Conservation (phyloP, 2,797 vertebrate species). For the Anomalospiza imberbis region DNA sequence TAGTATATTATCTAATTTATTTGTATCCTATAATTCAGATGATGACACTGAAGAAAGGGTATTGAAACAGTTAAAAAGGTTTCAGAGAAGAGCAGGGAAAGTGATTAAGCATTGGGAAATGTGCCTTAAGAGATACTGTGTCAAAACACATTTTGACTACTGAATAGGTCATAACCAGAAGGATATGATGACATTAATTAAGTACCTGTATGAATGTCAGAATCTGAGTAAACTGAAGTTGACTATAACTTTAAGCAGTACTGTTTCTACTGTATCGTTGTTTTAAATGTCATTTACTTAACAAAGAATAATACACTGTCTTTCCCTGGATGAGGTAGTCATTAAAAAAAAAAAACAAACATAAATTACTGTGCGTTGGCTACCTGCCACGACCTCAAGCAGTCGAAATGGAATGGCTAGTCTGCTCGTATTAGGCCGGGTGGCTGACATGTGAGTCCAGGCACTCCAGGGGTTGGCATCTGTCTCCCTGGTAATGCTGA, state of each 20-base stretch:
- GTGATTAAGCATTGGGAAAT: background rate
- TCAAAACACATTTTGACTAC: background rate
- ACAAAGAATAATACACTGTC: background rate
- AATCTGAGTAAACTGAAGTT: background rate
- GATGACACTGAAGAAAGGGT: background rate
- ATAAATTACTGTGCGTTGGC: background rate
- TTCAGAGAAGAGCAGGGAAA: background rate
- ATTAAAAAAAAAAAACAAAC: background rate
- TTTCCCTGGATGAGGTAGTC: background rate
- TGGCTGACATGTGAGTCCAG: too few species aligned
- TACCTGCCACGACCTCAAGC: too few species aligned
- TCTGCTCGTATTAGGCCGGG: too few species aligned
- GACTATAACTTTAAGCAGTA: background rate
- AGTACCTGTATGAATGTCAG: background rate
- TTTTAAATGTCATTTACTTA: background rate
- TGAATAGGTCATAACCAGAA: background rate
- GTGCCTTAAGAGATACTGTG: background rate
- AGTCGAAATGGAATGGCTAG: too few species aligned
- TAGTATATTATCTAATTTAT: background rate
- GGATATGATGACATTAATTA: background rate
- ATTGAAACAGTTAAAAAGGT: background rate
- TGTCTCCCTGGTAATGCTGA: too few species aligned
- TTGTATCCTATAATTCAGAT: background rate
- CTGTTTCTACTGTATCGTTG: background rate
- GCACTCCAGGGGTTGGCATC: too few species aligned